phyloP scores from a whole-genome alignment of 1,140 invertebrate genomes.

The Drosophila orena region DNA sequence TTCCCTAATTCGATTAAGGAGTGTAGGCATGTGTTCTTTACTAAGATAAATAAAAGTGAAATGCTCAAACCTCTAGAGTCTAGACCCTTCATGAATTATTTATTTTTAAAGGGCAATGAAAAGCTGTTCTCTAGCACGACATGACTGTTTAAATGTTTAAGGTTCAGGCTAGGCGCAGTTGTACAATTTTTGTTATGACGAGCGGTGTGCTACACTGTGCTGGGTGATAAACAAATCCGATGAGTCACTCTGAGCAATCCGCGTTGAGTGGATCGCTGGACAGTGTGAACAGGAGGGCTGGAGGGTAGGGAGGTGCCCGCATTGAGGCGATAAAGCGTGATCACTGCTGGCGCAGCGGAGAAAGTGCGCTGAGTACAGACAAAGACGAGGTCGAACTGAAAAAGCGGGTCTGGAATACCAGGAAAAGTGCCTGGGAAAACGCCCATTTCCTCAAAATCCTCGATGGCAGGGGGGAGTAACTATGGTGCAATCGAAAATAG shows the following conservation, averaged over 20 bases:
- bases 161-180: neutral
- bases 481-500: slow-evolving; percentile 29
- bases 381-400: slow-evolving; percentile 37
- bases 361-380: slow-evolving; percentile 61
- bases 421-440: slow-evolving; percentile 49
- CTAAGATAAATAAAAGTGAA: too few species aligned
- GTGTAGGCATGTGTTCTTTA: neutral
- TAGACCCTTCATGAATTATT: too few species aligned
- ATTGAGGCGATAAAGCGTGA: slow-evolving; percentile 58
- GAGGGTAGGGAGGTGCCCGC: slow-evolving; percentile 32
- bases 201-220: slow-evolving; percentile 1
- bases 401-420: slow-evolving; percentile 6
- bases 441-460: slow-evolving; percentile 57
- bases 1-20: slow-evolving; percentile 62
- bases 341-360: slow-evolving; percentile 49
- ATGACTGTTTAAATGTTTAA: neutral
- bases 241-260: slow-evolving; percentile 49
- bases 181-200: slow-evolving; percentile 9
- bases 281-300: slow-evolving; percentile 11
- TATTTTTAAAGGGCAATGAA: too few species aligned
- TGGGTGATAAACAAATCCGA: slow-evolving; percentile 46
- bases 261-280: slow-evolving; percentile 50
- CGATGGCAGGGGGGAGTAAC: slow-evolving; percentile 20
- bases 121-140: too few species aligned
- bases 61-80: too few species aligned